A percentile compares a stretch with the other conserved stretches of the same genome.
These are phyloP conservation scores for Tenodera sinensis DNA, from an alignment of 2,888 invertebrate genomes.

Conservation along the genomic window DNA sequence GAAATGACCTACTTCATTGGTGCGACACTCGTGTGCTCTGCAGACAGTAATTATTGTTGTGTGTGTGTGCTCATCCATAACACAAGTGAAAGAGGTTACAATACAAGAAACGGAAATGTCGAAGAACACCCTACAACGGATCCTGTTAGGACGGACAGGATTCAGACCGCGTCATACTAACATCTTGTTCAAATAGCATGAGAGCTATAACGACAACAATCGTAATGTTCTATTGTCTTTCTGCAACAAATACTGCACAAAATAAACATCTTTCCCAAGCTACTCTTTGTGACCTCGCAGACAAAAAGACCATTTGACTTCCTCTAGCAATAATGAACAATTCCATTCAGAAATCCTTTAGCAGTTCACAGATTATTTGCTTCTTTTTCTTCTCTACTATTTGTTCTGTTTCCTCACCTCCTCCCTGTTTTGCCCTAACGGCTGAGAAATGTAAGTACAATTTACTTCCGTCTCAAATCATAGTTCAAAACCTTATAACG, in stretches of 20 bases:
- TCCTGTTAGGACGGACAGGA: not conserved
- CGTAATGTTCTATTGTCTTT: not conserved
- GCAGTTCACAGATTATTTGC: not conserved
- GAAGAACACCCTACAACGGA: not conserved
- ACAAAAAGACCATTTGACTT: not conserved
- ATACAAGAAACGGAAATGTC: not conserved
- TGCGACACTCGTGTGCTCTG: not conserved
- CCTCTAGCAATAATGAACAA: not conserved
- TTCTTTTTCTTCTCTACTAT: not conserved
- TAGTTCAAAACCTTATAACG: too few species aligned
- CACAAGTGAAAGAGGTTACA: not conserved
- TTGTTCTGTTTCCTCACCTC: not conserved
- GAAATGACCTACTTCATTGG: not conserved
- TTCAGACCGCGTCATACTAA: not conserved
- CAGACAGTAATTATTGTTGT: not conserved
- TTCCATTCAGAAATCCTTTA: not conserved
- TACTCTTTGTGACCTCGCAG: not conserved
- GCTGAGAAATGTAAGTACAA: too few species aligned
- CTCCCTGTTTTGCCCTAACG: not conserved
- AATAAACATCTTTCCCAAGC: not conserved
- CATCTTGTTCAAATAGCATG: not conserved
- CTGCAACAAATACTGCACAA: not conserved
- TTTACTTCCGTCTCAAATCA: too few species aligned
- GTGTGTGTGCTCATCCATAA: not conserved
- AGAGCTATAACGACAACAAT: not conserved